Base-by-base conservation (phyloP, 1,140 invertebrate genomes). In the Zaprionus tsacasi region DNA sequence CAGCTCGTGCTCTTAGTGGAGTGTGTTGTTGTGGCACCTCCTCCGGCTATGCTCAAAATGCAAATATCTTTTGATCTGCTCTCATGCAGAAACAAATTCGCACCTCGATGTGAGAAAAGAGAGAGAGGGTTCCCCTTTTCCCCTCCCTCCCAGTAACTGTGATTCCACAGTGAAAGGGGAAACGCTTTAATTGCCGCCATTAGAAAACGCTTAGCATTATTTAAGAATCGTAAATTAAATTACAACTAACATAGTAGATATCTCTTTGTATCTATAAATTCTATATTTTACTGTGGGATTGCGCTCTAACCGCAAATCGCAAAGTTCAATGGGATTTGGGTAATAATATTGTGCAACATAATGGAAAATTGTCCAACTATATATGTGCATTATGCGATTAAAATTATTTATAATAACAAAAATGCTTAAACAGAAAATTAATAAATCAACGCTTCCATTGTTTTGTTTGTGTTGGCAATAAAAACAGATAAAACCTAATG, bases 401-500 rank as follows among this genome's bases (percentile, higher is more conserved):
- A 59, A 75, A 58, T 64, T 63, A 43, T 36, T 75, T 50, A 63
- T 52, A 68, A 60, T 36, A 67, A 68, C 35, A 68, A 61, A 50
- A 74, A 56, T 70, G 27, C 40, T 40, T 71, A 78, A 75, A 67
- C 40, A 70, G 66, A 87, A 63, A 83, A 89, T 89, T 81, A 88
- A 87, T 87, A 87, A 87, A 87, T 87, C 83, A 89, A 63, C 83
- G 78, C 64, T 45, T 63, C 74, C 70, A 89, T 87, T 87, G 82
- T 86, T 79, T 79, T 48, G 66, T 79, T 57, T 82, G 72, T 75
- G 45, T 38, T 13, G 17, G 65, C 77, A 65, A 74, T 78, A 70
- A 76, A 86, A 87, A 87, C 56, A 88, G 83, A 87, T 87, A 87
- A 87, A 87, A 89, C 81, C 85, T 87, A 87, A 87, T 87, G 83